Conservation (phyloP, 1,140 invertebrate species). For the Scaptodrosophila lebanonensis region DNA sequence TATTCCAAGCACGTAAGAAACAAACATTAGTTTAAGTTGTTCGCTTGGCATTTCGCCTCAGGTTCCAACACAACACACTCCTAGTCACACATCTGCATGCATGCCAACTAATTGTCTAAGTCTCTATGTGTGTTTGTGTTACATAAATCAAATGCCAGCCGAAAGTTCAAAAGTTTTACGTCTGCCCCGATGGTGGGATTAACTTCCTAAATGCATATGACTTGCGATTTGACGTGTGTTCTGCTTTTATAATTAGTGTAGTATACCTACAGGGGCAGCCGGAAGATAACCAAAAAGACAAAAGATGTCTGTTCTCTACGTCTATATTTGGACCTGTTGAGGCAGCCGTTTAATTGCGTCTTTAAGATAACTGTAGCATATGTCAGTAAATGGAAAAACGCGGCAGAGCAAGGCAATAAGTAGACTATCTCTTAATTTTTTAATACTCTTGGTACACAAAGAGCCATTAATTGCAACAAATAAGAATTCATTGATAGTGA, state of each 20-base stretch:
- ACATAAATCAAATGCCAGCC: conserved; percentile 51
- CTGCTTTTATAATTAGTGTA: conserved; percentile 62
- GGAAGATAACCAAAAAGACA: no score
- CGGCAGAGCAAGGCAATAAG: no score
- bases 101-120: conserved; percentile 43
- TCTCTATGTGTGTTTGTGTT: background rate
- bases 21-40: conserved; percentile 50
- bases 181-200: conserved; percentile 42
- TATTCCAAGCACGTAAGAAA: conserved; percentile 64
- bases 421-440: no score
- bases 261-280: conserved; percentile 32
- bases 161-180: conserved; percentile 67
- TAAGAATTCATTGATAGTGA: no score
- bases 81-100: conserved; percentile 7
- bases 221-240: conserved; percentile 41
- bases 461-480: no score
- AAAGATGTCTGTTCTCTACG: background rate
- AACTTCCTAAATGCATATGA: conserved; percentile 55
- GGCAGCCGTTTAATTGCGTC: conserved; percentile 15
- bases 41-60: conserved; percentile 30
- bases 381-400: no score
- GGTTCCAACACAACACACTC: conserved; percentile 5
- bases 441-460: no score
- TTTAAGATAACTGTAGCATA: no score
- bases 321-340: background rate